Conservation (phyloP, 2,113 vertebrate genomes). For the Festucalex cinctus region DNA sequence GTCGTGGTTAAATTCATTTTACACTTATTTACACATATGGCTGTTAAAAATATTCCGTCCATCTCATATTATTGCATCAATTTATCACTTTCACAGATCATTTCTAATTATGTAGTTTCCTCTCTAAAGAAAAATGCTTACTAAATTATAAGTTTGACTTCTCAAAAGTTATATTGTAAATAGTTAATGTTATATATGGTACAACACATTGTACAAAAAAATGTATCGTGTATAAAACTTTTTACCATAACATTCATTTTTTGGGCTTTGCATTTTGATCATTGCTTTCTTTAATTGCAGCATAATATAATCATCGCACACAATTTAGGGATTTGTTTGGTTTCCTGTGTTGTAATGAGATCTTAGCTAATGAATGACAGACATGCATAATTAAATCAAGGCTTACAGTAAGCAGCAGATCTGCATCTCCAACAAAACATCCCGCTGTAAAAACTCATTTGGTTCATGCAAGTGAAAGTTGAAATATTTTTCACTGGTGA, state of each 20-base stretch:
- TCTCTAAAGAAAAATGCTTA: no score
- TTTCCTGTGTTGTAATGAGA: slow-evolving; percentile 29
- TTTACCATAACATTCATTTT: background rate
- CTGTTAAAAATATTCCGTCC: no score
- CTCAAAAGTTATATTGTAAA: no score
- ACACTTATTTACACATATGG: no score
- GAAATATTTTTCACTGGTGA: slow-evolving; percentile 8
- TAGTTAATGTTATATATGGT: no score
- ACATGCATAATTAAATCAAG: slow-evolving; percentile 26
- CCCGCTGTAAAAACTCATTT: background rate
- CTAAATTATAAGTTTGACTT: no score
- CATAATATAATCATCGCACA: slow-evolving; percentile 36
- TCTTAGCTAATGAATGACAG: slow-evolving; percentile 37
- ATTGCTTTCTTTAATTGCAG: slow-evolving; percentile 32
- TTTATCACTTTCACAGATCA: no score
- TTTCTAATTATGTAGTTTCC: no score
- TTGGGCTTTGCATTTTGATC: slow-evolving; percentile 11
- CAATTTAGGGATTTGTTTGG: slow-evolving; percentile 23
- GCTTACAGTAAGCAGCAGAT: background rate
- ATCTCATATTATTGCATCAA: no score
- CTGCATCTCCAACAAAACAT: background rate
- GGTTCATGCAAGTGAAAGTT: background rate
- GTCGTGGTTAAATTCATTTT: no score
- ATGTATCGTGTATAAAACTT: background rate
- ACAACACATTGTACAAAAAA: no score